phyloP scores from a whole-genome alignment of 2,113 vertebrate species.

The Crocuta crocuta region DNA sequence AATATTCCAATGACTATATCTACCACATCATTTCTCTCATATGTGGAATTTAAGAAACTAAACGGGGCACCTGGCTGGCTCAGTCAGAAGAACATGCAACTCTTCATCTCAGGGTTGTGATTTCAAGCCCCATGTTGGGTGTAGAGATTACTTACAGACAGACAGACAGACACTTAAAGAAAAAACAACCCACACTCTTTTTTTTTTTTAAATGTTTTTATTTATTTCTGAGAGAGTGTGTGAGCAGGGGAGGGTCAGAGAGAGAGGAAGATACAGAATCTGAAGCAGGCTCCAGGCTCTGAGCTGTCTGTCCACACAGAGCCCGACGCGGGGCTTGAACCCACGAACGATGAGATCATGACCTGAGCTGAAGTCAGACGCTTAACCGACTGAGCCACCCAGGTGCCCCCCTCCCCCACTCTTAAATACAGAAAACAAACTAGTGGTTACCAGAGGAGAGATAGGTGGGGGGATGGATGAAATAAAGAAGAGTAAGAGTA shows the following conservation, averaged over 20 bases:
- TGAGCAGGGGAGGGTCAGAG: too few relatives aligned
- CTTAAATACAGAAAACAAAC: background rate
- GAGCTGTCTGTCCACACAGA: too few relatives aligned
- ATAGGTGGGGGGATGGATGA: background rate
- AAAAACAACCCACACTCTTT: too few relatives aligned
- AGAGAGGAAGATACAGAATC: too few relatives aligned
- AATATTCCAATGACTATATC: background rate
- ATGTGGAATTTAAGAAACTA: background rate
- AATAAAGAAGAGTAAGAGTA: too few relatives aligned
- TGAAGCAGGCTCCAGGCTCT: too few relatives aligned
- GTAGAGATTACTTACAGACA: background rate
- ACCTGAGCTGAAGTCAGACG: too few relatives aligned
- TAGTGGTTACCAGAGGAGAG: background rate
- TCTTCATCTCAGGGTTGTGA: background rate
- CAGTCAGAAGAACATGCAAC: background rate
- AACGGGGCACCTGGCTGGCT: background rate
- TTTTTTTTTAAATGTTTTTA: too few relatives aligned
- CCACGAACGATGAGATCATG: too few relatives aligned
- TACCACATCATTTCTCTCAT: background rate
- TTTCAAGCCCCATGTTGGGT: background rate
- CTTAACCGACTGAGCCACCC: too few relatives aligned
- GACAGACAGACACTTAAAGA: background rate
- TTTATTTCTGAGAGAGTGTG: too few relatives aligned
- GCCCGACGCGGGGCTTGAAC: too few relatives aligned
- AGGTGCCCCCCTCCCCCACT: background rate